Base-by-base conservation (phyloP, 2,888 invertebrate species). In the Oligia strigilis region DNA sequence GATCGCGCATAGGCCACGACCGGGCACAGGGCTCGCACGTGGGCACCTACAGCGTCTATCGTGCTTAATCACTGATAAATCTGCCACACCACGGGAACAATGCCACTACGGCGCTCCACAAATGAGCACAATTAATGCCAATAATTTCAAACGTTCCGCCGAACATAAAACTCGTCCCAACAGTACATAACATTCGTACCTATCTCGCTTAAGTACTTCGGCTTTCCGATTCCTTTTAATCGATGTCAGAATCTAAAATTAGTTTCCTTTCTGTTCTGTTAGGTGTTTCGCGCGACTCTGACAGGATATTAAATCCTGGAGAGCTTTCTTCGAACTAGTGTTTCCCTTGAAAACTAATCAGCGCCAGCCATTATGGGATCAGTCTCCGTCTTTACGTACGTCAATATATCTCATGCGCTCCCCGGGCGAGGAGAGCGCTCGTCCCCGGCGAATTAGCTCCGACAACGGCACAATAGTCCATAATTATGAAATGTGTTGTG, bases 401-500 rank as follows among this genome's bases (percentile, higher is more conserved):
- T 89, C 92, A 92, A 95, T 95, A 95, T 94, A 94, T 96, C 93
- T 94, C 93, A 87, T 83, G 82, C 89, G 86, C 89, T 92, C 93
- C 92, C 88, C 91, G 92, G 92, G 94, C 94, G 93, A 93, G 89
- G 93, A 94, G 93, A 92, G 91, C 91, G 91, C 91, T 91, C 93
- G 93, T 95, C 94, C 90, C 90, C 92, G 90, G 92, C 92, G 93
- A 95, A 96, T 96, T 96, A 96, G 92, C 92, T 92, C 93, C 90
- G 95, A 95, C 97, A 95, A 94, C 93, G 90, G 93, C 95, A 97
- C 97, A 97, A 97, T 97, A 96, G 96, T 95, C 97, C 96, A 97
- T 97, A 97, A 97, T 97, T 97, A 96, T 97, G 97, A 97, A 96
- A 96, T 96, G 97, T 96, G 96, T 96, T 95, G 96, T 95, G 94